Conservation (phyloP, 2,797 vertebrate species). For the Sebastiscus tertius region DNA sequence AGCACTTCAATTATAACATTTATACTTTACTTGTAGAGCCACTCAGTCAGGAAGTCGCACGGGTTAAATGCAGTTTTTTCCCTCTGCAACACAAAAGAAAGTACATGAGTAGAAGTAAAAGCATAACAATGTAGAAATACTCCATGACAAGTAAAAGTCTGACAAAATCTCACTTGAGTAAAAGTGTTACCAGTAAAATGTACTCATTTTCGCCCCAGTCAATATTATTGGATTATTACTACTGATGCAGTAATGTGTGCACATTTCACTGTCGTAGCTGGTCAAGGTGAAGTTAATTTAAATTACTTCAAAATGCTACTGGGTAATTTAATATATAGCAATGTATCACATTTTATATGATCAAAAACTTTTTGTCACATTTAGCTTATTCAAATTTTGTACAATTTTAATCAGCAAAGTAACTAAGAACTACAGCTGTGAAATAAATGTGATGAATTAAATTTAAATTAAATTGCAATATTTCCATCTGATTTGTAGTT, state of each 20-base stretch:
- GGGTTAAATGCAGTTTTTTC: constrained; percentile 89
- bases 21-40: constrained; percentile 86
- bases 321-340: not conserved
- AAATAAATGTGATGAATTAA: not conserved
- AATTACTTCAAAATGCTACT: not conserved
- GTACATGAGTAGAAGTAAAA: not conserved
- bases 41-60: constrained; percentile 91
- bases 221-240: not conserved
- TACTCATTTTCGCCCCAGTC: not conserved
- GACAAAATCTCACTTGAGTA: not conserved
- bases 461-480: not conserved
- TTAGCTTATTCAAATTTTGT: not conserved
- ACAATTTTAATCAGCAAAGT: not conserved
- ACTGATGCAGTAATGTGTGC: not conserved
- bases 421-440: not conserved
- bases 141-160: not conserved
- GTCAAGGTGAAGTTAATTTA: not conserved
- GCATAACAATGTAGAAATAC: not conserved
- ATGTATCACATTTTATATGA: not conserved
- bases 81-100: constrained; percentile 80
- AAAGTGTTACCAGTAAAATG: not conserved
- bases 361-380: too few species aligned
- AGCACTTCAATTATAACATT: not conserved
- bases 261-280: not conserved
- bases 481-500: not conserved